Conservation (phyloP, 2,797 vertebrate species). For the Echeneis naucrates region DNA sequence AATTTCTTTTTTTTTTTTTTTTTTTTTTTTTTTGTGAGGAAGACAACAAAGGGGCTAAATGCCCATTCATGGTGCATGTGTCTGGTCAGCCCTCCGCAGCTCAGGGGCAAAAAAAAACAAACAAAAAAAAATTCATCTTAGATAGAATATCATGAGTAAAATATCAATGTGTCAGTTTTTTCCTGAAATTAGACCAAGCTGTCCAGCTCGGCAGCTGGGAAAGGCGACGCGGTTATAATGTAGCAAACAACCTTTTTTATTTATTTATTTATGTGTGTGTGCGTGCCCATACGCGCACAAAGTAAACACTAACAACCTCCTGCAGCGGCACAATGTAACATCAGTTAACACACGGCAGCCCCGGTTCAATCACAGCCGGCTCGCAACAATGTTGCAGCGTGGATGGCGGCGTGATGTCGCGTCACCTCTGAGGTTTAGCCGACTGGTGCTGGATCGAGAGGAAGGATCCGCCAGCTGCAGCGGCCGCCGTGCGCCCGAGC, state of each 20-base stretch:
- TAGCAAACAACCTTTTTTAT: conserved; percentile 26
- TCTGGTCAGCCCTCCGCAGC: background rate
- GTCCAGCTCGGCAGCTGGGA: conserved; percentile 50
- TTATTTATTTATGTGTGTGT: background rate
- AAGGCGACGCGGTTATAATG: conserved; percentile 9
- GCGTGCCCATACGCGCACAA: conserved; percentile 27
- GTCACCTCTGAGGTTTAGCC: conserved; percentile 37
- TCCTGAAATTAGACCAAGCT: conserved; percentile 20
- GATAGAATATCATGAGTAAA: conserved; percentile 3
- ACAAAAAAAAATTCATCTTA: background rate
- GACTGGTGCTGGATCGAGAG: conserved; percentile 6
- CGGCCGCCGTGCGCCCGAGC: background rate
- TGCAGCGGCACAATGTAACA: conserved; percentile 25
- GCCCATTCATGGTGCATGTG: background rate
- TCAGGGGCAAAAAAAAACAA: too few relatives aligned
- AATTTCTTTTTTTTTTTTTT: conserved; percentile 20
- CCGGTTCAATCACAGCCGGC: conserved; percentile 49
- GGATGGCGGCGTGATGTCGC: conserved; percentile 47
- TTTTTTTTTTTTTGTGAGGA: conserved; percentile 1
- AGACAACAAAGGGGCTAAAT: conserved; percentile 52
- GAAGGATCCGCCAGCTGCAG: background rate
- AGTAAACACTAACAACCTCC: conserved; percentile 34
- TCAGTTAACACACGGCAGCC: conserved; percentile 2
- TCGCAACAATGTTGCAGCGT: conserved; percentile 47
- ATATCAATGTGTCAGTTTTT: conserved; percentile 35